phyloP scores from a whole-genome alignment of 2,888 invertebrate genomes.

The Athrips mouffetella region DNA sequence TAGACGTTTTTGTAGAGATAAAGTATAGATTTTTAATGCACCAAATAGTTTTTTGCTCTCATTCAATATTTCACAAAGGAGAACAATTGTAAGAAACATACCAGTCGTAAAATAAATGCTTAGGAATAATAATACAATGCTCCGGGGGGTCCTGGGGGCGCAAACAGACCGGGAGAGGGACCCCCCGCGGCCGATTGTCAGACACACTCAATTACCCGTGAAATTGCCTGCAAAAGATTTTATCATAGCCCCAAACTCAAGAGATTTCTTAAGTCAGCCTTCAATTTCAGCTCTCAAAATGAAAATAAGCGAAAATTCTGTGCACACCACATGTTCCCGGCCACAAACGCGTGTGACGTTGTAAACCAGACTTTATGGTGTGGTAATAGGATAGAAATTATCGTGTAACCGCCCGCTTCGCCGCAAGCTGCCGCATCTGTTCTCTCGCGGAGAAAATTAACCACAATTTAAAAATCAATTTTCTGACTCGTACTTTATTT shows the following conservation, averaged over 20 bases:
- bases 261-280: neutral
- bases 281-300: conserved; percentile 5
- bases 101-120: conserved; percentile 18
- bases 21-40: neutral
- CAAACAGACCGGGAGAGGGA: conserved; percentile 14
- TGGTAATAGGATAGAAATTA: conserved; percentile 12
- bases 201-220: conserved; percentile 65
- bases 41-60: conserved; percentile 10
- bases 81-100: conserved; percentile 15
- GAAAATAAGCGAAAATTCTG: conserved; percentile 15
- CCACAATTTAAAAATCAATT: conserved; percentile 53
- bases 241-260: conserved; percentile 31
- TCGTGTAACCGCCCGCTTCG: neutral
- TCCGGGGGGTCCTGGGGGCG: conserved; percentile 10
- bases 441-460: conserved; percentile 45
- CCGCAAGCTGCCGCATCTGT: conserved; percentile 59
- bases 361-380: conserved; percentile 27
- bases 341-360: conserved; percentile 17
- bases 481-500: conserved; percentile 18
- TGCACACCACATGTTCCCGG: conserved; percentile 31
- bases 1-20: neutral
- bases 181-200: conserved; percentile 44
- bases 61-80: conserved; percentile 5
- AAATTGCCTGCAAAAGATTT: conserved; percentile 57
- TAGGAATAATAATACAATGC: conserved; percentile 17